These are phyloP conservation scores for Anisognathus igniventris DNA, from an alignment of 2,797 vertebrate genomes.

Conservation along the genomic window DNA sequence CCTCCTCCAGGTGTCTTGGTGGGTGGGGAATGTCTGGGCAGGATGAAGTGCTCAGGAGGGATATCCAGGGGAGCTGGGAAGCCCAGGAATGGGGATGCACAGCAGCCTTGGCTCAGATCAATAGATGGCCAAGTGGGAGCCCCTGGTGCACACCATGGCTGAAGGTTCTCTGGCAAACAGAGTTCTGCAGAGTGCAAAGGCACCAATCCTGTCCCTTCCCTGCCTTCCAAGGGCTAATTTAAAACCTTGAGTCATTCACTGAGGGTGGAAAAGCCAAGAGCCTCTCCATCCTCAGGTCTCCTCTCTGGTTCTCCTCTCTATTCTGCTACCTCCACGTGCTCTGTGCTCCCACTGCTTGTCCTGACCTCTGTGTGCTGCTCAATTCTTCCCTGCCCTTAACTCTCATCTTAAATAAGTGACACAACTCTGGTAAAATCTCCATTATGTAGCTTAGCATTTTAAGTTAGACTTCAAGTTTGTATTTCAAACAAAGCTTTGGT, in stretches of 20 bases:
- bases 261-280: not conserved
- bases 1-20: not conserved
- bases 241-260: not conserved
- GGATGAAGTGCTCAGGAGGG: not conserved
- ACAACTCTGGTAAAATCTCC: not conserved
- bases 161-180: not conserved
- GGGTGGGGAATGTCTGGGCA: not conserved
- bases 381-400: not conserved
- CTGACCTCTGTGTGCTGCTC: not conserved
- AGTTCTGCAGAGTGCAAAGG: not conserved
- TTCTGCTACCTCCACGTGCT: not conserved
- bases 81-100: not conserved
- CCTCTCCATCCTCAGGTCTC: not conserved
- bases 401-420: not conserved
- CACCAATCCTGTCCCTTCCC: not conserved
- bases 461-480: not conserved
- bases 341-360: not conserved
- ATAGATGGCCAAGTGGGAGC: not conserved
- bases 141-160: accelerated
- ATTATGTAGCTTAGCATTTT: not conserved
- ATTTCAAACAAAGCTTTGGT: not conserved
- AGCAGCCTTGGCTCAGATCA: not conserved
- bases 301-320: not conserved
- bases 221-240: not conserved
- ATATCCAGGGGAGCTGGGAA: not conserved